A percentile compares a stretch with the other conserved stretches of the same genome.
These are phyloP conservation scores for Ginglymostoma cirratum DNA, from an alignment of 2,113 vertebrate species.

Conservation along the genomic window DNA sequence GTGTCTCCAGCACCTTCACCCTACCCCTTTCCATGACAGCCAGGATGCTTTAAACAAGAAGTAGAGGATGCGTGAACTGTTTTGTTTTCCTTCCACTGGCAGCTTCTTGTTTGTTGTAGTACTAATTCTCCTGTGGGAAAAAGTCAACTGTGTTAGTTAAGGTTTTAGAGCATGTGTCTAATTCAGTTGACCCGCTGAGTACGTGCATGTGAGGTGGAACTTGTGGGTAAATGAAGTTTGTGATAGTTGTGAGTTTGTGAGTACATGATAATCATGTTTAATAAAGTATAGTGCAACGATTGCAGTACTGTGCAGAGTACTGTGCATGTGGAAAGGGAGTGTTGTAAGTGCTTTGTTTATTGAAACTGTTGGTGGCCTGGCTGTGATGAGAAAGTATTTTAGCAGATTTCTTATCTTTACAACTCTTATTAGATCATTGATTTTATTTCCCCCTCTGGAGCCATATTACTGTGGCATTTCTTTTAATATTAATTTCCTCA, in stretches of 20 bases:
- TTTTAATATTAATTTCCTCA: too few species aligned
- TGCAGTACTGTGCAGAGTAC: background rate
- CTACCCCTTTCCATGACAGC: background rate
- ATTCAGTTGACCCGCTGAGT: background rate
- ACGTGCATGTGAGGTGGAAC: background rate
- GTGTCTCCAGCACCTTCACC: background rate
- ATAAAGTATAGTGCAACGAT: background rate
- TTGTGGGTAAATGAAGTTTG: background rate
- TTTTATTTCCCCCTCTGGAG: background rate
- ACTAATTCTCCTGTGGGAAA: background rate
- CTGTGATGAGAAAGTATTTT: background rate
- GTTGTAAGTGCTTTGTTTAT: background rate
- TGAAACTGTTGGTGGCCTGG: background rate
- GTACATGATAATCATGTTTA: background rate
- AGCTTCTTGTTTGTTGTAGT: background rate
- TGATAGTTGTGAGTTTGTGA: background rate
- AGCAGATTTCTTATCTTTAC: background rate
- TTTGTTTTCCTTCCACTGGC: background rate
- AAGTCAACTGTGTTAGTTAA: background rate
- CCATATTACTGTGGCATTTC: background rate
- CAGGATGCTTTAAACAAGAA: background rate
- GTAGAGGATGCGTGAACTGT: background rate
- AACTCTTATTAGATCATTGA: background rate
- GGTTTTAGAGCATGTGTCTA: background rate
- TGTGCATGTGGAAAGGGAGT: background rate